Base-by-base conservation (phyloP, 30 jellyfish, hydroid and myxozoan species). In the Pelagia noctiluca region DNA sequence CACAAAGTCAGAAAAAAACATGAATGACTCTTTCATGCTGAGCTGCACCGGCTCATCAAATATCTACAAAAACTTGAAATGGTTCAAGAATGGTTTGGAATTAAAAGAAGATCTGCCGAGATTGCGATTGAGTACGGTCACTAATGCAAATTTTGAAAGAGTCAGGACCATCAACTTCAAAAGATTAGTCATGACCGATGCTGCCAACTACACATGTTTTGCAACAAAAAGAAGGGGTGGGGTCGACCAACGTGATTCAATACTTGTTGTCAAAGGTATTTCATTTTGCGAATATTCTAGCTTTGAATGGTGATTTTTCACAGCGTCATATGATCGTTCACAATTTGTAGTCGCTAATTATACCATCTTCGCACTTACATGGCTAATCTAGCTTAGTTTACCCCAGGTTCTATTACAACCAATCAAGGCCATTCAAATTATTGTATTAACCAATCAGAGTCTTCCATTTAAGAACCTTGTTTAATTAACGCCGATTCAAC, bases 141-240 rank as follows among this genome's bases (percentile, higher is more conserved):
- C 37, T 23, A 33, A 50, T 2, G 48, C 16, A 46, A 54, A 63
- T 67, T 50, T 16, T 34, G 13, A 47, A 7, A 25, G 83, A 57
- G 70, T 78, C 13, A 53, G 29, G 2, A 64, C 34, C 48, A 46
- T 75, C 29, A 34, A 76, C 2, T 75, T 90, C 42, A 22, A 57
- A 35, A 75, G 94, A 33, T 63, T 73, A 19, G 53, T 61, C 3
- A 23, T 90, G 60, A 30, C 26, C 2, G 96, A 85, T 71, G 28
- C 52, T 79, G 98, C 96, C 32, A 75, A 8, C 0, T 91, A 91
- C 54, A 73, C 78, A 1, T 91, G 98, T 66, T 35, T 36, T 48
- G 96, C 81, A 12, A 1, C 0, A 5, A 60, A 50, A 76, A 68
- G 61, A 49, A 78, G 74, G 24, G 98, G 98, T 37, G 88, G 91